Base-by-base conservation (phyloP, 2,113 vertebrate genomes). In the Eurypyga helias region DNA sequence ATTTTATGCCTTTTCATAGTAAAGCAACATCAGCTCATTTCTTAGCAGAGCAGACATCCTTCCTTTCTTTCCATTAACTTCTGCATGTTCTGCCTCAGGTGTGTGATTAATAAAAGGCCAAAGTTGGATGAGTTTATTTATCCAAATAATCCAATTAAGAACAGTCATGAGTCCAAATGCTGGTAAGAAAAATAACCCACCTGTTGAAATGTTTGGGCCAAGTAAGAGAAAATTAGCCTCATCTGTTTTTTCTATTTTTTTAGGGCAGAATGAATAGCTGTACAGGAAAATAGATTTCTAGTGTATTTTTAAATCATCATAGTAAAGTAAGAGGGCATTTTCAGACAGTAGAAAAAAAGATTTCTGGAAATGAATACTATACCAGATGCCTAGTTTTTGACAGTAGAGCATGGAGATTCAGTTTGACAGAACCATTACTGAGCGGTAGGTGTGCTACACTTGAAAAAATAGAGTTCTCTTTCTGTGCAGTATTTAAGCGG, bases 71-170 rank as follows among this genome's bases (percentile, higher is more conserved):
- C 55, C 17, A 29, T 67, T 46, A 81, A 75, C 9, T 94, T 78
- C 46, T 55, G 16, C n/a, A 48, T 58, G 46, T 58, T 88, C 55
- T 94, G 36, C 34, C 48, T 81, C 83, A 92, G 71, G 60, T 93
- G 71, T 67, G n/a, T 89, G 79, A 75, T 77, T 78, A 88, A 75
- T 46, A 92, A 93, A 94, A 34, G 29, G 33, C 19, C 79, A 86
- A 81, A 78, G 75, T 43, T 84, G 45, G 88, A 80, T 89, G 29
- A 33, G 18, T 90, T 86, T 96, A 87, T 89, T 96, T 92, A 84
- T 90, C 65, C 69, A 92, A 93, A 96, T 93, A 90, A 95, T 96
- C 76, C 69, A 55, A 51, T 84, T 93, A 89, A 83, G 69, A 89
- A 57, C 52, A 81, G 67, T 6, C 5, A 20, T 65, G 31, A 84